phyloP scores from a whole-genome alignment of 1,140 invertebrate species.

The Ptiloglossa arizonensis region DNA sequence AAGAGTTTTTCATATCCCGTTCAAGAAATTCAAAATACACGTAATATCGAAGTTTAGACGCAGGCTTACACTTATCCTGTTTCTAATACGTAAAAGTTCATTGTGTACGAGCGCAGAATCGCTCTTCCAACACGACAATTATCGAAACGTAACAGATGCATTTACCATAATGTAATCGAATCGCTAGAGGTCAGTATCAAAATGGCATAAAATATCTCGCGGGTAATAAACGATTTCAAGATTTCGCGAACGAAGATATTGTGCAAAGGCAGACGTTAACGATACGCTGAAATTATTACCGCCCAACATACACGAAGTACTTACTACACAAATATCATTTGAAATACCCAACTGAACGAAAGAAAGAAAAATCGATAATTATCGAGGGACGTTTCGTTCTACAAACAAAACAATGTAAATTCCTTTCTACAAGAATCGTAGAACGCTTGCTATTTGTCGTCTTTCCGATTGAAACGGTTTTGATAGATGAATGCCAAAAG shows the following conservation, averaged over 20 bases:
- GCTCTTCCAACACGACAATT: no score
- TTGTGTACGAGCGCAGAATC: neutral
- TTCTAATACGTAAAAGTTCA: neutral
- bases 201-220: no score
- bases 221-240: no score
- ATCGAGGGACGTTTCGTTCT: neutral
- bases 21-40: neutral
- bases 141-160: no score
- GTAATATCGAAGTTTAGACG: neutral
- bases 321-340: neutral
- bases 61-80: slow-evolving; percentile 2
- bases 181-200: no score
- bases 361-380: no score
- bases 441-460: slow-evolving; percentile 44
- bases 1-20: neutral
- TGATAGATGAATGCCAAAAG: slow-evolving; percentile 44
- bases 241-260: no score
- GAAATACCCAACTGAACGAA: neutral
- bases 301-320: no score
- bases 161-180: no score
- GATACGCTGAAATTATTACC: no score
- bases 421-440: slow-evolving; percentile 27
- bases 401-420: neutral
- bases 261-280: no score
- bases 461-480: slow-evolving; percentile 20